Conservation (phyloP, 1,140 invertebrate genomes). For the Condylostylus longicornis region DNA sequence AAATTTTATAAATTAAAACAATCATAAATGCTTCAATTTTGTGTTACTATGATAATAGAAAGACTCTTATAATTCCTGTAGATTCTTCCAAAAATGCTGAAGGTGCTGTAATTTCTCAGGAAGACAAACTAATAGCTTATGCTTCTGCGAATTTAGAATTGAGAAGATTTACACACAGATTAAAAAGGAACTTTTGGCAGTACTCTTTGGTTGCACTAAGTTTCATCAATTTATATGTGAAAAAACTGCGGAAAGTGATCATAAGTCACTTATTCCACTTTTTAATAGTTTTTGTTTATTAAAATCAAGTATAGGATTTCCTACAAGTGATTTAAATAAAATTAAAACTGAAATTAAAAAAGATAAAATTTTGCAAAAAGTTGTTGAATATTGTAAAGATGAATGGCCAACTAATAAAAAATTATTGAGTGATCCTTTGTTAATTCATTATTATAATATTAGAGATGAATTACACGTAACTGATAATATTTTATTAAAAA, state of each 20-base stretch:
- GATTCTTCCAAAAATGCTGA: conserved; percentile 24
- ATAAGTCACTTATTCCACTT: conserved; percentile 32
- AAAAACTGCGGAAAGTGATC: conserved; percentile 31
- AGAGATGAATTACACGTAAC: conserved; percentile 21
- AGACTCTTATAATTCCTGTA: conserved; percentile 18
- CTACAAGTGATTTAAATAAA: conserved; percentile 22
- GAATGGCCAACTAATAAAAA: conserved; percentile 30
- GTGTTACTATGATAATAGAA: conserved; percentile 17
- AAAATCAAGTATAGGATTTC: no score
- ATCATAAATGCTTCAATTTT: conserved; percentile 20
- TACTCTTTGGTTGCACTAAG: conserved; percentile 24
- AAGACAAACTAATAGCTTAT: conserved; percentile 20
- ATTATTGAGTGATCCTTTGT: conserved; percentile 10
- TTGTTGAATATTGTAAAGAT: conserved; percentile 14
- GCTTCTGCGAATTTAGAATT: conserved; percentile 17
- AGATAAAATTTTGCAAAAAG: no score
- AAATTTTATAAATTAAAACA: conserved; percentile 16
- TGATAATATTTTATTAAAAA: conserved; percentile 27
- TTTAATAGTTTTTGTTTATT: conserved; percentile 34
- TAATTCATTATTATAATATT: conserved; percentile 20
- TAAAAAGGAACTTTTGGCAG: conserved; percentile 33
- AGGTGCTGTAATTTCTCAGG: conserved; percentile 22
- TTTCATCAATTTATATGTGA: conserved; percentile 28
- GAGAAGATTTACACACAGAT: conserved; percentile 32
- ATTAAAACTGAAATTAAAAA: conserved; percentile 24